Evolutionary conservation across 2,888 invertebrate species (phyloP).

Genomic region (Cosmorhoe ocellata): DNA sequence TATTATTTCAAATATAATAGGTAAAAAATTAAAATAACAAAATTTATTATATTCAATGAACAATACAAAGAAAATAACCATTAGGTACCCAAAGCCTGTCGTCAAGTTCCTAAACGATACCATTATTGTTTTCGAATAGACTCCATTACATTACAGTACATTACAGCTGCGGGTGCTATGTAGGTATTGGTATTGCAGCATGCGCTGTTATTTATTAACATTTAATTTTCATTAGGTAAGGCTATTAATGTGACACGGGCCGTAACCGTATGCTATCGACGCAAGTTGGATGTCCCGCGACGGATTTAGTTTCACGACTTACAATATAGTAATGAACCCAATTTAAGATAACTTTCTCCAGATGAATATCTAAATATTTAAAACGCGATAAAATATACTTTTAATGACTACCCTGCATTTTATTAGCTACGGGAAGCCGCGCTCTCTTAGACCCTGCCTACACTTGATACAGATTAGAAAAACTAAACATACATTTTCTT

Average conservation of each 20-base stretch:
- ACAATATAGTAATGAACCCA: constrained; percentile 64
- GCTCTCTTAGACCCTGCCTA: constrained; percentile 44
- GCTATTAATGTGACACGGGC: constrained; percentile 33
- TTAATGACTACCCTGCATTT: constrained; percentile 75
- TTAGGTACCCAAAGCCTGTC: constrained; percentile 2
- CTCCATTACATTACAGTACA: no score
- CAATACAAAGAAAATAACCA: not conserved
- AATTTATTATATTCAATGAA: not conserved
- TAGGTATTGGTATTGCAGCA: constrained; percentile 25
- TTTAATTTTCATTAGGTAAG: constrained; percentile 36
- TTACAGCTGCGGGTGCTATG: constrained; percentile 18
- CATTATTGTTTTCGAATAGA: constrained; percentile 22
- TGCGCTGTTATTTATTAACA: constrained; percentile 32
- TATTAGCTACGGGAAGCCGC: constrained; percentile 63
- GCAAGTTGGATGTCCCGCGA: constrained; percentile 35
- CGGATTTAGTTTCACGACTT: constrained; percentile 66
- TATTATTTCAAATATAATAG: no score
- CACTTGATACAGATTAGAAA: constrained; percentile 68
- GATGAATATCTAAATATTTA: constrained; percentile 80
- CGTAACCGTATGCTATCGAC: constrained; percentile 31
- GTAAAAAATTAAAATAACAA: no score
- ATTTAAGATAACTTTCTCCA: constrained; percentile 75
- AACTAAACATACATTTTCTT: constrained; percentile 68
- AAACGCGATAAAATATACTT: constrained; percentile 79
- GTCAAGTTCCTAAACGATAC: constrained; percentile 13